These are phyloP conservation scores for Aplysia californica DNA, from an alignment of 1,140 invertebrate species.

Conservation along the genomic window DNA sequence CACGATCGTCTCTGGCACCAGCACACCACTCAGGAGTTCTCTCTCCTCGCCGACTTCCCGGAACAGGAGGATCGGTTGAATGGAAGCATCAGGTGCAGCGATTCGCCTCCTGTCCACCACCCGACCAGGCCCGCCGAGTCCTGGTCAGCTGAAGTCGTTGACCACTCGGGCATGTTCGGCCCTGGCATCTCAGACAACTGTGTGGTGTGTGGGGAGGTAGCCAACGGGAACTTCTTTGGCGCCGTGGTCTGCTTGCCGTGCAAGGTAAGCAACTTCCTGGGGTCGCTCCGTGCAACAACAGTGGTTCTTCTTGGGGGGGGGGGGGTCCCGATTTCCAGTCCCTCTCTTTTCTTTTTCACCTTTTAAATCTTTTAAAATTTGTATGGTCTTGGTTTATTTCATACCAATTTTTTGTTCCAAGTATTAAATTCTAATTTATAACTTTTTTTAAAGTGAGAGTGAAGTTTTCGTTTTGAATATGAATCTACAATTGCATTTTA, in stretches of 20 bases:
- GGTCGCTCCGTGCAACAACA: not conserved
- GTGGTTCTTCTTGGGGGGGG: not conserved
- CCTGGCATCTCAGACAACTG: not conserved
- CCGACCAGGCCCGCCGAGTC: not conserved
- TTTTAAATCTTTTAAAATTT: not conserved
- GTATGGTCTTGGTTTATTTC: not conserved
- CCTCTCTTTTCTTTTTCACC: not conserved
- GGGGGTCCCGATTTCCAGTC: not conserved
- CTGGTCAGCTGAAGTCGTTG: not conserved
- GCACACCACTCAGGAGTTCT: not conserved
- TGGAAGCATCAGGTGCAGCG: not conserved
- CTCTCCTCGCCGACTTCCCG: not conserved
- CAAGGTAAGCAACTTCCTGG: conserved; percentile 53
- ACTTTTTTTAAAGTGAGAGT: conserved; percentile 3
- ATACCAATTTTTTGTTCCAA: not conserved
- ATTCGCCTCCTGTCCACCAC: not conserved
- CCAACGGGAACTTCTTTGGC: conserved; percentile 70
- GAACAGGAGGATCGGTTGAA: not conserved
- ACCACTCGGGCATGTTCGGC: not conserved
- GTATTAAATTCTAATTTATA: not conserved
- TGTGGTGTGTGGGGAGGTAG: conserved; percentile 67
- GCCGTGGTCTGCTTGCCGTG: conserved; percentile 69
- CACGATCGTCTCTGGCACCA: not conserved
- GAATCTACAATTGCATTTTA: no score
- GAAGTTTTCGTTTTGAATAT: no score